phyloP scores from a whole-genome alignment of 2,888 invertebrate genomes.

The Athripsodes cinereus region DNA sequence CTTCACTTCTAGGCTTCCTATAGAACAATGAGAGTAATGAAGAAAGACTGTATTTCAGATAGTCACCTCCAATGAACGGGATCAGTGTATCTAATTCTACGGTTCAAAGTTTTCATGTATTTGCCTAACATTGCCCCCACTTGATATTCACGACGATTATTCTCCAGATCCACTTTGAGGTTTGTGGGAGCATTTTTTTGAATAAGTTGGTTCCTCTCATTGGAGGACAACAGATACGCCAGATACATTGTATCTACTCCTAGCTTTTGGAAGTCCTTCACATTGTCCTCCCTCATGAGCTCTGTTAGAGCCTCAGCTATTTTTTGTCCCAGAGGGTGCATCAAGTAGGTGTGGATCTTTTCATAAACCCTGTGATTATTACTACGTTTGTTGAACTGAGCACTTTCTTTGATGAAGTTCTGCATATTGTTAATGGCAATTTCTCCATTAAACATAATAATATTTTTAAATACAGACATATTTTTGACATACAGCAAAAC shows the following conservation, averaged over 20 bases:
- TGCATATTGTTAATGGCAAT: neutral
- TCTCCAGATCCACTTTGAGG: conserved; percentile 25
- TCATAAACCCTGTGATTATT: conserved; percentile 28
- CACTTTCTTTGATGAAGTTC: neutral
- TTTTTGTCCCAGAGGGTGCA: conserved; percentile 26
- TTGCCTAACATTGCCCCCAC: conserved; percentile 7
- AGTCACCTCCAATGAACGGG: conserved; percentile 30
- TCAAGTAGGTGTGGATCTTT: conserved; percentile 13
- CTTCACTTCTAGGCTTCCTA: conserved; percentile 26
- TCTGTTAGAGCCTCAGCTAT: conserved; percentile 14
- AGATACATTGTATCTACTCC: neutral
- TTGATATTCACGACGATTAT: conserved; percentile 13
- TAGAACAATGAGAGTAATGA: conserved; percentile 27
- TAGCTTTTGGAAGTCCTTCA: neutral
- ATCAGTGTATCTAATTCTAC: conserved; percentile 29
- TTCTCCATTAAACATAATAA: neutral
- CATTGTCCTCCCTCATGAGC: neutral
- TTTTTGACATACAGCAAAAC: neutral
- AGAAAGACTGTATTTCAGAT: conserved; percentile 25
- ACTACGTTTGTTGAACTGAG: neutral
- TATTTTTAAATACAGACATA: neutral
- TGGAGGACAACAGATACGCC: conserved; percentile 4
- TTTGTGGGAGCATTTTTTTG: conserved; percentile 28
- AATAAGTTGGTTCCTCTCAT: conserved; percentile 27
- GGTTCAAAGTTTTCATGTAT: conserved; percentile 29